Evolutionary conservation across 2,113 vertebrate species (phyloP).

Genomic region (Chamaetylas fuelleborni): DNA sequence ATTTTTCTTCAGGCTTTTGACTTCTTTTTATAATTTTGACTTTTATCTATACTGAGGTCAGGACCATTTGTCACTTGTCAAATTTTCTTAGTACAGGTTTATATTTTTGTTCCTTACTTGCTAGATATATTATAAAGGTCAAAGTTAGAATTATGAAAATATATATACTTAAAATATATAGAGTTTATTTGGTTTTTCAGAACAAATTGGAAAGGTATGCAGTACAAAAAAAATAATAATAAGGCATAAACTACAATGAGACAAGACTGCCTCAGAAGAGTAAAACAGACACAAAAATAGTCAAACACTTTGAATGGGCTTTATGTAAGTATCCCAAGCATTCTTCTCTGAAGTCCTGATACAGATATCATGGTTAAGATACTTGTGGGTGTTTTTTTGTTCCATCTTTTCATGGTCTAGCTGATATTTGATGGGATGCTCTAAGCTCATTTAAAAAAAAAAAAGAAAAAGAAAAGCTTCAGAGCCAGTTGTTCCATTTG

Average conservation of each 20-base stretch:
- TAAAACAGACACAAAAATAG: background rate
- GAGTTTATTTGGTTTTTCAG: background rate
- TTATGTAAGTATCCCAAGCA: background rate
- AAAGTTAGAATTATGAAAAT: background rate
- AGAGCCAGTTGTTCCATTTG: background rate
- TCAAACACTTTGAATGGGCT: background rate
- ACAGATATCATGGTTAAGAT: background rate
- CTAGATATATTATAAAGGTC: background rate
- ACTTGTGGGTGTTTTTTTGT: background rate
- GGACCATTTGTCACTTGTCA: background rate
- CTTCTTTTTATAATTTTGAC: background rate
- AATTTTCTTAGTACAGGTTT: background rate
- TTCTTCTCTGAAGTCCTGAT: background rate
- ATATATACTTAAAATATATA: background rate
- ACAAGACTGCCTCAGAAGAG: background rate
- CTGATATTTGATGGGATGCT: background rate
- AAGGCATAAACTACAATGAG: background rate
- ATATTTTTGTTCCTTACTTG: background rate
- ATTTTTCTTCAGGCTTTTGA: background rate
- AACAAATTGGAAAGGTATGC: background rate
- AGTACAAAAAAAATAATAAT: background rate
- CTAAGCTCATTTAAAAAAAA: background rate
- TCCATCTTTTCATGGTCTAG: background rate
- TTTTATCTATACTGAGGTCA: background rate
- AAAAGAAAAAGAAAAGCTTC: background rate